Evolutionary conservation across 2,797 vertebrate genomes (phyloP).

Genomic region (Microhierax caerulescens): DNA sequence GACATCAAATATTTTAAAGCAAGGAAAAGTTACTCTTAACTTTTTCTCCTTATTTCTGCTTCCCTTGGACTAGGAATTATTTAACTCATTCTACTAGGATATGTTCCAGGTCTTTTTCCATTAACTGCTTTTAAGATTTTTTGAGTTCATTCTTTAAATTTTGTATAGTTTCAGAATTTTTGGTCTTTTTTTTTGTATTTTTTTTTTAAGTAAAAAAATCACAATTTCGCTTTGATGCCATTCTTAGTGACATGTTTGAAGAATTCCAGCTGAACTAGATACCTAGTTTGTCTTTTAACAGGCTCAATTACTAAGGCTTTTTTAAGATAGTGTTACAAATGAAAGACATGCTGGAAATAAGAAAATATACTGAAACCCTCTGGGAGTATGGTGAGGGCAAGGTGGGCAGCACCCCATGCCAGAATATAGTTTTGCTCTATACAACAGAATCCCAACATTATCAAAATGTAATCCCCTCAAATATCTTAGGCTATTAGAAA

Average conservation of each 20-base stretch:
- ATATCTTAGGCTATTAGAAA: background rate
- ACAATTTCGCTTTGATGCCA: background rate
- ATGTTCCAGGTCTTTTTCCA: background rate
- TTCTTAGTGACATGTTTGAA: background rate
- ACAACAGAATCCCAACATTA: background rate
- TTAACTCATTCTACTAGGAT: background rate
- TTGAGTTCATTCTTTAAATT: background rate
- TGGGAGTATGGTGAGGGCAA: background rate
- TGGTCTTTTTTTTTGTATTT: background rate
- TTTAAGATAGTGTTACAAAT: background rate
- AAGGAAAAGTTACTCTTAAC: background rate
- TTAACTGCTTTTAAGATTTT: background rate
- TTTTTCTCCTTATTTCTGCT: background rate
- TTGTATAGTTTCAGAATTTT: background rate
- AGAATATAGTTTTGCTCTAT: background rate
- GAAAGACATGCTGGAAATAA: background rate
- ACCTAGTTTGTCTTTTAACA: background rate
- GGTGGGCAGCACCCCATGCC: background rate
- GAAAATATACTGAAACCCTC: background rate
- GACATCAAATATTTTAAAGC: background rate
- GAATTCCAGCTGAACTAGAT: background rate
- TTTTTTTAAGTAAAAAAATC: background rate
- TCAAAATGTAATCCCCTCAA: background rate
- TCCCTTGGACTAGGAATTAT: background rate
- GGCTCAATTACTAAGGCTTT: background rate